Base-by-base conservation (phyloP, 1,140 invertebrate species). In the Ephestia elutella region DNA sequence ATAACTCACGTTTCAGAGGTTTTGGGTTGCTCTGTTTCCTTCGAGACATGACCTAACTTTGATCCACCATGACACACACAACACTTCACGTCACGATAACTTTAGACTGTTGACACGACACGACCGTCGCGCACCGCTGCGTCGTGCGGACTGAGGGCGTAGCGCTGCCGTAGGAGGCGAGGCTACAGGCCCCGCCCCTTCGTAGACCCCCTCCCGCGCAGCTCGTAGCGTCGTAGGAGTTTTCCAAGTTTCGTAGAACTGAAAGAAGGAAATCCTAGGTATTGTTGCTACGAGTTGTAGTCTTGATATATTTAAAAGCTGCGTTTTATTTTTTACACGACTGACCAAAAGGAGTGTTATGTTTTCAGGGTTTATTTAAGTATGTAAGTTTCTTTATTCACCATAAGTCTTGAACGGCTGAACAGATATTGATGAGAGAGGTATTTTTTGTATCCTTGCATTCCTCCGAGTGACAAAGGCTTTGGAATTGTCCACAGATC, bases 1-100 rank as follows among this genome's bases (percentile, higher is more conserved):
- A 10, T 5, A 60, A 88, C 91, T 89, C 78, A 91, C 91, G 91
- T 91, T 91, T 91, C 49, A 91, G 81, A 57, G 91, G 91, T 75
- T 91, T 91, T 38, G 91, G 91, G 73, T 91, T 91, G 86, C 91
- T 91, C 86, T 91, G 91, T 80, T 91, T 91, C 77, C 91, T 86
- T 77, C 91, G 90, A 70, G 91, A 91, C 91, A 91, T 91, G 80
- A 79, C 86, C 81, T 82, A 82, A 70, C 70, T 71, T 62, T 63
- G 61, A 28, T 53, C 50, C 50, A 53, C 49, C 56, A 58, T 58
- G 56, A 18, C 60, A 54, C 59, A 18, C 60, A 54, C 59, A 49
- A 20, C 57, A 57, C 57, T 48, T 25, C 61, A 59, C 70, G 38
- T 15, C 38, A 44, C 38, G 38, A 28, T 53, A 58, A 66, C 60